Base-by-base conservation (phyloP, 1,140 invertebrate species). In the Drosophila dunni region DNA sequence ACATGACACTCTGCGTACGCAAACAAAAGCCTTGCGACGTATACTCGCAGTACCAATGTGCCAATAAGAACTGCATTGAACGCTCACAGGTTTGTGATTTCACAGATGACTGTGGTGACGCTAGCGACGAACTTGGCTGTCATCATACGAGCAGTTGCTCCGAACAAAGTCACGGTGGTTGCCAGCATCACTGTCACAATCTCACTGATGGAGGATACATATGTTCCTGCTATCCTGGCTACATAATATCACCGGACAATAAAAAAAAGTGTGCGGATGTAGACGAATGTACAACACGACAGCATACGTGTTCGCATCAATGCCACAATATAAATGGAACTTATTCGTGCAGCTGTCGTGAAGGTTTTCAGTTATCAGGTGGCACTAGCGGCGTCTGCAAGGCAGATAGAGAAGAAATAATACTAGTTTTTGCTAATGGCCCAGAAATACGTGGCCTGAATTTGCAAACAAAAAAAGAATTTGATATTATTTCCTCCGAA, bases 301-400 rank as follows among this genome's bases (percentile, higher is more conserved):
- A 94, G 9, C 97, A 99, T 91, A 96, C 96, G 69, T 99, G 98
- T 93, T 97, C 97, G 1, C 98, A 99, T 89, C 93, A 97, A 4
- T 99, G 98, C 89, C 95, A 94, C 10, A 99, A 99, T 91, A 82
- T 98, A n/a, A 98, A 98, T 83, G 98, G 98, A 20, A 96, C 96
- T 2, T 98, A 96, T 82, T 94, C 95, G n/a, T 99, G 98, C 91
- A 95, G 94, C 6, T 99, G 98, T 88, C 94, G 95, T 1, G 94
- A 96, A 3, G 97, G 97, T 1, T 99, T 98, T 93, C 94, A 93
- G 63, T 89, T 96, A 17, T 94, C 95, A 8, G 95, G 97, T 79
- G 94, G 94, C 63, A 91, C 96, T 54, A 97, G 96, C 63, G 97
- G 97, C n/a, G 95, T 97, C 2, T 97, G 97, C 92, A 96, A 95